Evolutionary conservation across 2,797 vertebrate species (phyloP).

Genomic region (Phrynocephalus vlangalii): DNA sequence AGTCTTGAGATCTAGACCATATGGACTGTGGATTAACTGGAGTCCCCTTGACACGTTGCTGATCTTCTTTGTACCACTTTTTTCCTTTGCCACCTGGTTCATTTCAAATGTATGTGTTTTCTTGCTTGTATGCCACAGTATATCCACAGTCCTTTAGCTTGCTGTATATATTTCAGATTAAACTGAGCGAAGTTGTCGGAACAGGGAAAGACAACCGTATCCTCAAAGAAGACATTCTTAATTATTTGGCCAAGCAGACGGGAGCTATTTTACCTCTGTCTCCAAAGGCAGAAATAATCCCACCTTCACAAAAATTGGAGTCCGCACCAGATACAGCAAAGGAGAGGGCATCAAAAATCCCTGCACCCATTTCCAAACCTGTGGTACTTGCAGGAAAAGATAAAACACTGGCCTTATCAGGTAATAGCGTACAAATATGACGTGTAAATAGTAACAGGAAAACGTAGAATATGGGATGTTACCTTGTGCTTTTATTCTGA

Average conservation of each 20-base stretch:
- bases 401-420: constrained; percentile 89
- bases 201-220: constrained; percentile 93
- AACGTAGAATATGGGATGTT: neutral
- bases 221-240: constrained; percentile 97
- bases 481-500: constrained; percentile 1
- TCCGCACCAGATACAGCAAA: constrained; percentile 58
- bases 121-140: neutral
- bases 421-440: constrained; percentile 69
- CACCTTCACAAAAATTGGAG: constrained; percentile 73
- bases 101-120: neutral
- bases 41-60: neutral
- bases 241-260: constrained; percentile 92
- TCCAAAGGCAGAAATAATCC: constrained; percentile 85
- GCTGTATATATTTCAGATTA: constrained; percentile 83
- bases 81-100: neutral
- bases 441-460: constrained; percentile 2
- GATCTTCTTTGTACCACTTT: constrained; percentile 6
- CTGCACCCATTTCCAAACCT: constrained; percentile 76
- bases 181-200: constrained; percentile 94
- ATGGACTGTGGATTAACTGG: neutral
- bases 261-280: constrained; percentile 94
- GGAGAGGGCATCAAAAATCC: constrained; percentile 61
- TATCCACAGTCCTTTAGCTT: constrained; percentile 24
- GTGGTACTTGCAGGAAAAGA: constrained; percentile 87
- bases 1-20: neutral